Evolutionary conservation across 2,113 vertebrate genomes (phyloP), one percentile per base, ranked within the genome.

Genomic region (Hyperopisus bebe): DNA sequence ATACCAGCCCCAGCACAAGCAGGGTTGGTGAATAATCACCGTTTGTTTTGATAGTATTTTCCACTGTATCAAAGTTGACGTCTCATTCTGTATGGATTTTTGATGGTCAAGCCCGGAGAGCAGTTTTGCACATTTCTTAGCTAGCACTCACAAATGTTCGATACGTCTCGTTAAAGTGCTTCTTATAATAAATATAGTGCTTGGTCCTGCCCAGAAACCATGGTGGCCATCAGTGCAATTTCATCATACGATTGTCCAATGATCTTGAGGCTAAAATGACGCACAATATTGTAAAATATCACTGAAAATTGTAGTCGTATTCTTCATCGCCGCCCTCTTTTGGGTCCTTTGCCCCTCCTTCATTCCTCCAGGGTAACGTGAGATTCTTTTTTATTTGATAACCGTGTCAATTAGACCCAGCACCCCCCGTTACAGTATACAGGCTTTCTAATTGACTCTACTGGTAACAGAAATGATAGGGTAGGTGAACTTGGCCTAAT

Each of bases 401-500:
- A 62, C 31, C 53, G 24, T 84, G 77, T 85, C 51, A 84, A 85
- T 84, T 58, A 85, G 88, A 84, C 88, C 85, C 27, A 44, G 74
- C 10, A 17, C 19, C 42, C 17, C 31, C 48, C 21, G n/a, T 31
- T 85, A 80, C 80, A 27, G 24, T 42, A 46, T 62, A 89, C 47
- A 84, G 11, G 42, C 39, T 84, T 39, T 84, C 80, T 84, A 83
- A 89, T 85, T 84, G 88, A 89, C 80, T 84, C 31, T 27, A 35
- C 50, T 62, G 88, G 80, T 19, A 84, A 89, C 77, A 27, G 80
- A 84, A 89, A 89, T 89, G 58, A 89, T 62, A 80, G 88, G 88
- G 88, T 89, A 89, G 88, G 88, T 84, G 80, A 89, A 39, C 51
- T 84, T 3, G 39, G 50, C 53, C 88, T 83, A 89, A 89, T 89